Evolutionary conservation across 2,888 invertebrate species (phyloP), one percentile per base, ranked within the genome.

Genomic region (Myopa tessellatipennis): DNA sequence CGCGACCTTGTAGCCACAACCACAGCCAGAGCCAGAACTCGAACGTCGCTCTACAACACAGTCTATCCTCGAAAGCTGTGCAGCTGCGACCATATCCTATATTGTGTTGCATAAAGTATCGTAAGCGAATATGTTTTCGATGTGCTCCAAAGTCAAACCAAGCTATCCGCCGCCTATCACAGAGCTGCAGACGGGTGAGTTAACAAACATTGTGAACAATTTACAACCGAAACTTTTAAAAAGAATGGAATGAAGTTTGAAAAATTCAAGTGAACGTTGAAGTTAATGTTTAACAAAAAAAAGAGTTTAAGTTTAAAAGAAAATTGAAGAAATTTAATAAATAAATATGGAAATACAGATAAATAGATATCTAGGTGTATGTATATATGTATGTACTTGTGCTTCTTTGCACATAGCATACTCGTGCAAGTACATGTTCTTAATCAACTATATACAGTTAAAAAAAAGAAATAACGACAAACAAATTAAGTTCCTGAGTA

Each of bases 131-230:
- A 89, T 89, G 89, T 89, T 89, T 80, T 89, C 89, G 82, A 89
- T 89, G 89, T 89, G 89, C 84, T 87, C 89, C 79, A 89, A 88
- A 84, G 87, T 88, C 80, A 88, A 87, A 81, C 86, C 88, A 77
- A 84, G 84, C 82, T 86, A 85, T 80, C 85, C 87, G 80, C 84
- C 83, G 69, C 85, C 81, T 77, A 76, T 83, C 78, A 87, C 83
- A 78, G 87, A 87, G 73, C 87, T 85, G 79, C 85, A 84, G 78
- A 85, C 84, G 83, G 88, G 88, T 88, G 85, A 88, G 87, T 85
- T 78, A 12, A 70, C 8, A 4, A n/a, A 14, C 5, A 16, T n/a
- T 16, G 2, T 10, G 10, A 55, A 50, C 50, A 50, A 10, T 50
- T 50, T 14, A 50, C 8, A 50, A 10, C 1, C 14, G 50, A 10